These are phyloP conservation scores for Otus sunia DNA, from an alignment of 2,113 vertebrate genomes.

Conservation along the genomic window DNA sequence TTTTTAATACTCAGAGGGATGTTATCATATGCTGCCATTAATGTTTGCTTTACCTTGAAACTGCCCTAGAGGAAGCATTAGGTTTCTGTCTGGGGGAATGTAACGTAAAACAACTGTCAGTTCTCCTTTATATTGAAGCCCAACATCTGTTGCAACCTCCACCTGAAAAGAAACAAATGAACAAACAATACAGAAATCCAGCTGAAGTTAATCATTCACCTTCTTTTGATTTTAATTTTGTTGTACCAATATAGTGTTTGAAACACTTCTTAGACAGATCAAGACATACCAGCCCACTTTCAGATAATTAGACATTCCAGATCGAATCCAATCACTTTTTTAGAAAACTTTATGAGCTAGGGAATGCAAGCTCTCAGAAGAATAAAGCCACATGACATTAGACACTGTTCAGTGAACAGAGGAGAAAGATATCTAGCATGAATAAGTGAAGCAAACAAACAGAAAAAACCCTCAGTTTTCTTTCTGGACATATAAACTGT, in stretches of 20 bases:
- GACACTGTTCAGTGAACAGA: not conserved
- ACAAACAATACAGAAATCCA: not conserved
- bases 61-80: constrained; percentile 82
- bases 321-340: not conserved
- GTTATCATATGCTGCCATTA: not conserved
- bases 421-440: not conserved
- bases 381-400: not conserved
- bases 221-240: not conserved
- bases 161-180: constrained; percentile 64
- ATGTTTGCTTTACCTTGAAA: constrained; percentile 82
- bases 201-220: not conserved
- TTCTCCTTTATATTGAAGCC: constrained; percentile 93
- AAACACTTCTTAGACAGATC: not conserved
- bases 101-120: constrained; percentile 90
- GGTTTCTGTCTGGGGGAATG: constrained; percentile 87
- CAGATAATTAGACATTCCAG: not conserved
- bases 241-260: not conserved
- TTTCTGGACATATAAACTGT: not conserved
- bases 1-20: not conserved
- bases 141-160: constrained; percentile 78
- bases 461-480: not conserved
- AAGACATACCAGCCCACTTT: not conserved
- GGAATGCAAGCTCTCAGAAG: not conserved
- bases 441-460: not conserved
- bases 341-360: not conserved